Evolutionary conservation across 1,140 invertebrate genomes (phyloP).

Genomic region (Proctacanthus coquilletti): DNA sequence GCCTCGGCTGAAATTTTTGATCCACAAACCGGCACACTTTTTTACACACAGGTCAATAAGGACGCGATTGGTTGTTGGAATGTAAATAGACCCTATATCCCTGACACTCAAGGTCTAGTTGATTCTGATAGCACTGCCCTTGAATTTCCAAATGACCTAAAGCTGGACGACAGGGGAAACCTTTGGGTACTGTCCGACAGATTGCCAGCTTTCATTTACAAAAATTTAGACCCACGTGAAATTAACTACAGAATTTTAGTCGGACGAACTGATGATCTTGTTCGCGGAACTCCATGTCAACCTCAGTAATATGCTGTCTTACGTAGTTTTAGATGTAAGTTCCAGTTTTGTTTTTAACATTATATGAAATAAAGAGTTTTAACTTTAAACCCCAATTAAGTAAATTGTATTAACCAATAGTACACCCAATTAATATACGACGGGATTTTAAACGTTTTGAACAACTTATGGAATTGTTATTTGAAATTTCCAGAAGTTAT

Average conservation of each 20-base stretch:
- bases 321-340: no score
- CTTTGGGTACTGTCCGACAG: slow-evolving; percentile 53
- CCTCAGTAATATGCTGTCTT: no score
- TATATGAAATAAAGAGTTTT: no score
- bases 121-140: slow-evolving; percentile 42
- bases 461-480: no score
- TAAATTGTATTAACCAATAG: no score
- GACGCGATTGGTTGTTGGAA: slow-evolving; percentile 54
- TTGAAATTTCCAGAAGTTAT: no score
- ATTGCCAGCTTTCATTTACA: slow-evolving; percentile 44
- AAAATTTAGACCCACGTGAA: slow-evolving; percentile 35
- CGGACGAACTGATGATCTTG: slow-evolving; percentile 37
- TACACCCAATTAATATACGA: no score
- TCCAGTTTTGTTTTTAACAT: no score
- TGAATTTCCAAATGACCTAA: slow-evolving; percentile 54
- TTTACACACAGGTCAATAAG: slow-evolving; percentile 55
- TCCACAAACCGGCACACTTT: slow-evolving; percentile 48
- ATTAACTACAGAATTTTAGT: slow-evolving; percentile 48
- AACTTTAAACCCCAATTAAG: no score
- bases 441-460: no score
- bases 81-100: slow-evolving; percentile 40
- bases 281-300: slow-evolving; percentile 38
- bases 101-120: slow-evolving; percentile 48
- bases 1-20: slow-evolving; percentile 57
- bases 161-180: slow-evolving; percentile 39